These are phyloP conservation scores for Phataginus tricuspis DNA, from an alignment of 2,797 vertebrate species.

Conservation along the genomic window DNA sequence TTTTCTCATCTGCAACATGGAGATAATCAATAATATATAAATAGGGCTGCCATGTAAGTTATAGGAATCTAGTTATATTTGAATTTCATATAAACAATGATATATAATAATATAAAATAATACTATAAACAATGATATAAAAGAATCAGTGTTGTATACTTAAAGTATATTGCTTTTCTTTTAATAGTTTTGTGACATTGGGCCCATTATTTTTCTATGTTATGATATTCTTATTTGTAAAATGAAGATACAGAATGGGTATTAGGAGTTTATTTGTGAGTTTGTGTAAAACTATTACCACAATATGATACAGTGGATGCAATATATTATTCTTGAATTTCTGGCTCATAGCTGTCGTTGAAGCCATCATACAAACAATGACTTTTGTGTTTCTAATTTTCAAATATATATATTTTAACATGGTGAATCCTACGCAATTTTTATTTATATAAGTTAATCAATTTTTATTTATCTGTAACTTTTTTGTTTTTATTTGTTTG, in stretches of 20 bases:
- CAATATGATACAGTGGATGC: background rate
- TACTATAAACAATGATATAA: background rate
- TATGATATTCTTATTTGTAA: background rate
- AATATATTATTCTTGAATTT: background rate
- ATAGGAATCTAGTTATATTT: background rate
- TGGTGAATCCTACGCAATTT: no score
- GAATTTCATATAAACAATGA: background rate
- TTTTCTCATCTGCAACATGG: background rate
- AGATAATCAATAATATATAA: background rate
- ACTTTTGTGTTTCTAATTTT: background rate
- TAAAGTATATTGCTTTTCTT: background rate
- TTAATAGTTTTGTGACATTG: background rate
- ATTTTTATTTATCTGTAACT: no score
- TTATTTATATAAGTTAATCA: no score
- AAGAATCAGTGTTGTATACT: background rate
- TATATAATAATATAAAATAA: background rate
- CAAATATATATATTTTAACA: background rate
- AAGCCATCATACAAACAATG: background rate
- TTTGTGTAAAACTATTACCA: background rate
- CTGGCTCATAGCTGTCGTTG: background rate
- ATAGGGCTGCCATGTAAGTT: background rate
- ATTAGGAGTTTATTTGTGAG: background rate
- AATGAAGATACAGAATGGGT: background rate
- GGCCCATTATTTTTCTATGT: background rate
- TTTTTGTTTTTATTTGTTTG: no score